These are phyloP conservation scores for Pocillopora meandrina DNA, from an alignment of 92 coral and sea anemone genomes.

Conservation along the genomic window DNA sequence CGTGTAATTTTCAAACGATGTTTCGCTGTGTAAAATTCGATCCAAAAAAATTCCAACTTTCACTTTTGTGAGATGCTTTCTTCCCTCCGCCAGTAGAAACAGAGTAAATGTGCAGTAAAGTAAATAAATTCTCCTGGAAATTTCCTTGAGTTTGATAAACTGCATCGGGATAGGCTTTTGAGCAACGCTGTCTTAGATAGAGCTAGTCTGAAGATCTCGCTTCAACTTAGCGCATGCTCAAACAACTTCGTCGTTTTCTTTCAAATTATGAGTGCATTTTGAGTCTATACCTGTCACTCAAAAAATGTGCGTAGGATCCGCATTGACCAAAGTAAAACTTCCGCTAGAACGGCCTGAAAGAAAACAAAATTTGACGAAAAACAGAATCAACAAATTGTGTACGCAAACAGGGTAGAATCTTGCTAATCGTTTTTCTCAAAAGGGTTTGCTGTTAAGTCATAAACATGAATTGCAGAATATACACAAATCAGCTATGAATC, in stretches of 20 bases:
- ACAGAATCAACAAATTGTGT: neutral
- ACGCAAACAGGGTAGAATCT: neutral
- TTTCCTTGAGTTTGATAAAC: neutral
- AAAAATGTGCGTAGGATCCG: neutral
- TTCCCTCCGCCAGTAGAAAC: neutral
- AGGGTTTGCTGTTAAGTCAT: too few species aligned
- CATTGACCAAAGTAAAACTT: neutral
- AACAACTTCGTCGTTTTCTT: neutral
- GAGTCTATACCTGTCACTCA: neutral
- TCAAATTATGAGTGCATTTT: neutral
- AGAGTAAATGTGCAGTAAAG: constrained; percentile 2
- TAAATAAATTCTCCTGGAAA: neutral
- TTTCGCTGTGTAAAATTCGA: neutral
- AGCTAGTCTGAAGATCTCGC: neutral
- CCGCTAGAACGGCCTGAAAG: neutral
- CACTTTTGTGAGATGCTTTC: neutral
- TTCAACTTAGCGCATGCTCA: constrained; percentile 18
- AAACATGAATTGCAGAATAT: neutral
- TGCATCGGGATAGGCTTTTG: neutral
- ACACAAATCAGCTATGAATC: neutral
- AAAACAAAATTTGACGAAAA: neutral
- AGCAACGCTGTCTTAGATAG: neutral
- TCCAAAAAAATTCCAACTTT: constrained; percentile 25
- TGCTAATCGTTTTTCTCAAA: neutral
- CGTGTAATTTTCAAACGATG: constrained; percentile 2